Conservation (phyloP, 1,140 invertebrate genomes). For the Oncopodura yosiiana region DNA sequence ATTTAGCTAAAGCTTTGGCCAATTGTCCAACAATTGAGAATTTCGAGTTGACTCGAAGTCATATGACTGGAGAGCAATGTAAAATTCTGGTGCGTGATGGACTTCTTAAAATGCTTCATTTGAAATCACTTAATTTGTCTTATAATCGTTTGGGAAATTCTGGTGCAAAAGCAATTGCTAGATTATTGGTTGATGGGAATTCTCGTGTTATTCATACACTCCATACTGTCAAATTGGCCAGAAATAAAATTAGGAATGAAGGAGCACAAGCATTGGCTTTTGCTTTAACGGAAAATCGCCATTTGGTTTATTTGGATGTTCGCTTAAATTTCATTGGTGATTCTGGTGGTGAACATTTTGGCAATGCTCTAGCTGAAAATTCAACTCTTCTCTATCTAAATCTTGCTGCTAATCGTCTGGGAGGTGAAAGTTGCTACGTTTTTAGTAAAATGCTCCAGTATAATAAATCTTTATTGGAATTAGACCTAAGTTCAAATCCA, state of each 20-base stretch:
- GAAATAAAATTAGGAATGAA: conserved; percentile 22
- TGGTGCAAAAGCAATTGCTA: conserved; percentile 29
- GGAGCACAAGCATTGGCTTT: conserved; percentile 31
- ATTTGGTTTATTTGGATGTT: conserved; percentile 10
- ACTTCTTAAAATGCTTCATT: conserved; percentile 23
- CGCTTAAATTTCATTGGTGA: conserved; percentile 24
- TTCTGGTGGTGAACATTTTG: conserved; percentile 18
- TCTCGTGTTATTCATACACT: conserved; percentile 17
- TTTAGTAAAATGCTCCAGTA: conserved; percentile 25
- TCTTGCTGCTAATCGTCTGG: conserved; percentile 16
- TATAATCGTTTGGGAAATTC: conserved; percentile 25
- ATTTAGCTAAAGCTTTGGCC: conserved; percentile 21
- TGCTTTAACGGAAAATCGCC: conserved; percentile 19
- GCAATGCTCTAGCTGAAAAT: conserved; percentile 15
- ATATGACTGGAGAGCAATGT: conserved; percentile 22
- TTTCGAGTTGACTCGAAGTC: conserved; percentile 27
- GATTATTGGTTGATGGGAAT: conserved; percentile 15
- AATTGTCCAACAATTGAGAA: conserved; percentile 8
- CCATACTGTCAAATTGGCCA: conserved; percentile 22
- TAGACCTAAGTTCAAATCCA: conserved; percentile 24
- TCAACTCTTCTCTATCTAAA: conserved; percentile 1
- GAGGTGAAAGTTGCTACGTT: neutral
- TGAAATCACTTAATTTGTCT: conserved; percentile 27
- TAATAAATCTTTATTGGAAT: conserved; percentile 13
- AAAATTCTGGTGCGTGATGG: conserved; percentile 30